Evolutionary conservation across 2,113 vertebrate species (phyloP), one percentile per base, ranked within the genome.

Genomic region (Condylura cristata): DNA sequence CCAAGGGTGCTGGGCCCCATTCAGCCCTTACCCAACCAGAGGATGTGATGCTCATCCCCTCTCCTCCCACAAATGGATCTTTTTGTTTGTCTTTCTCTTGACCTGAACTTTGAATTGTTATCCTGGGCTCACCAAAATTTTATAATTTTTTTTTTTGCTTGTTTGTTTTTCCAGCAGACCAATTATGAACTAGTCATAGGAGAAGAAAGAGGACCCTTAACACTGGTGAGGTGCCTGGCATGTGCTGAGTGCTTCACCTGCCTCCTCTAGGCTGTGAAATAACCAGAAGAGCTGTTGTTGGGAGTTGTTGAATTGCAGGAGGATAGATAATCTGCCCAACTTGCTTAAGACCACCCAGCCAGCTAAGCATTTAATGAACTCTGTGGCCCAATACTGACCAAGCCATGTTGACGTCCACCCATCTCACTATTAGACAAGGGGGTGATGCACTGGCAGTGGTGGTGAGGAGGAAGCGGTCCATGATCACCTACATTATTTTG

Each of bases 201-300:
- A 5, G 26, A 34, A 65, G 17, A 65, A 6, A 26, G 51, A 32
- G 26, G 26, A 8, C 13, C 20, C 70, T 53, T 22, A 41, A 13
- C 37, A 5, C 8, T 58, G 32, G 0, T 41, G 26, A 16, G 5
- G 6, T 46, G 30, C 1, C 11, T 16, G 2, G 32, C 16, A 11
- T 6, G 7, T 61, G 78, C 5, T 41, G 30, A 76, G 66, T 2
- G 10, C 14, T 65, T n/a, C 22, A 8, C 34, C 17, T 26, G 17
- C 17, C 41, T 56, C 39, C 13, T 48, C 14, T 18, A 56, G 17
- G 3, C n/a, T 16, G 75, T 63, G 11, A 0, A 12, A 12, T 24
- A n/a, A 28, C 32, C 34, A 60, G 60, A 20, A 90, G 32, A 82
- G 8, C 72, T 44, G 8, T 6, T 51, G 11, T 66, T 79, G 5